Base-by-base conservation (phyloP, 2,888 invertebrate genomes). In the Calliopum simillimum region DNA sequence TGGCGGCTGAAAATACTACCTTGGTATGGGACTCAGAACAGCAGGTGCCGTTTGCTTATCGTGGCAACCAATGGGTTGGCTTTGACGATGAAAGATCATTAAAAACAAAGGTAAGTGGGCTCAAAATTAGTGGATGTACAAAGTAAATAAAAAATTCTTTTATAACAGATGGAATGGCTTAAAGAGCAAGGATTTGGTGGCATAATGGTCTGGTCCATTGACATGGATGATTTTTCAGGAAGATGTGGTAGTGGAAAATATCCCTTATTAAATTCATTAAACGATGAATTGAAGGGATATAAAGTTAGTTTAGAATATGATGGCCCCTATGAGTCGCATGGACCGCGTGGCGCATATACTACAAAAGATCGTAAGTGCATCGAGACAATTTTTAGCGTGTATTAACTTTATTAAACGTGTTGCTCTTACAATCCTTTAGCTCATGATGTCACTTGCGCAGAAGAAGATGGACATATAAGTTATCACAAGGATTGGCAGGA, bases 191-290 rank as follows among this genome's bases (percentile, higher is more conserved):
- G 95, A 33, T 96, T 96, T 76, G 97, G 96, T 51, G 98, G 98
- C 21, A 95, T 97, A 69, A 98, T 98, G 96, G 93, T 98, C 63
- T 98, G 97, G 97, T 97, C 97, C 0, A 90, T 97, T 33, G 97
- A 98, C 81, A 86, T 97, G 95, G 98, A 98, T 81, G 98, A 98
- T 86, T 98, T 97, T 88, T 88, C 91, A 74, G 97, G 97, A 12
- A 91, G 92, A 12, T 98, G 98, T 80, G 96, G 97, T 12, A 92
- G 93, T 67, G 95, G 95, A 55, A 96, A 95, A 81, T 98, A 93
- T 85, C 98, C 98, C 0, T 88, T 98, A 58, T 91, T 97, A 72
- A 93, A 91, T 68, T 92, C 97, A 0, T 93, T 97, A 89, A 92
- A 91, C 76, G 93, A 95, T 80, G 96, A 96, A 81, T 88, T 97